Evolutionary conservation across 2,888 invertebrate species (phyloP).

Genomic region (Lycia hirtaria): DNA sequence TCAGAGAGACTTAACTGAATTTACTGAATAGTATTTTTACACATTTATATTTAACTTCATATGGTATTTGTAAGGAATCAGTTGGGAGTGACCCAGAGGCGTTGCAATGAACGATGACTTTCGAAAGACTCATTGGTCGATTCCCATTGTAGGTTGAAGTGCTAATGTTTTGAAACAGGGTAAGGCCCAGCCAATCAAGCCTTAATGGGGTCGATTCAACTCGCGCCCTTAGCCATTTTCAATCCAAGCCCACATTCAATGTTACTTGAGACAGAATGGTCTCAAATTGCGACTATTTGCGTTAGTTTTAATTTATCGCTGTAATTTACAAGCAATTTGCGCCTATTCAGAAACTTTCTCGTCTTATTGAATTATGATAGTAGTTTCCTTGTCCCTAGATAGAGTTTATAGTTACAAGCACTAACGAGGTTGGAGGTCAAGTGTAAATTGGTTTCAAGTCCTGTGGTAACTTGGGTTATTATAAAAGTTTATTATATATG

Average conservation of each 20-base stretch:
- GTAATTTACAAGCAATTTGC: constrained; percentile 9
- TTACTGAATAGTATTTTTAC: too few species aligned
- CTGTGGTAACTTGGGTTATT: too few species aligned
- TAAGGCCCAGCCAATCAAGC: background rate
- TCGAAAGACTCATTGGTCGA: too few species aligned
- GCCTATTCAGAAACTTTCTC: constrained; percentile 10
- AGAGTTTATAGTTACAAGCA: constrained; percentile 3
- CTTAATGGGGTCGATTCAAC: background rate
- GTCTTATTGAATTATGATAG: constrained; percentile 14
- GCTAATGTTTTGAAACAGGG: too few species aligned
- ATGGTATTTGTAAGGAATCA: too few species aligned
- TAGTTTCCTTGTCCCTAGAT: constrained; percentile 1
- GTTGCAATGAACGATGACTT: too few species aligned
- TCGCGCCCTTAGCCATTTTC: background rate
- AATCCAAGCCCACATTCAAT: background rate
- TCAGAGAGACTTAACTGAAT: too few species aligned
- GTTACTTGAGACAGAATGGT: constrained; percentile 2
- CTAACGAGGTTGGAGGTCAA: constrained; percentile 4
- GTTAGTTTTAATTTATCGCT: constrained; percentile 18
- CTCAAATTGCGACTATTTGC: constrained; percentile 3
- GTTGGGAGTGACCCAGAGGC: too few species aligned
- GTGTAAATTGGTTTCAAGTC: constrained; percentile 4
- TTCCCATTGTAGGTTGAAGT: too few species aligned
- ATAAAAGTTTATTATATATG: too few species aligned
- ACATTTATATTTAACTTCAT: too few species aligned